phyloP scores from a whole-genome alignment of 2,797 vertebrate genomes.

The Schizopygopsis pylzovi region DNA sequence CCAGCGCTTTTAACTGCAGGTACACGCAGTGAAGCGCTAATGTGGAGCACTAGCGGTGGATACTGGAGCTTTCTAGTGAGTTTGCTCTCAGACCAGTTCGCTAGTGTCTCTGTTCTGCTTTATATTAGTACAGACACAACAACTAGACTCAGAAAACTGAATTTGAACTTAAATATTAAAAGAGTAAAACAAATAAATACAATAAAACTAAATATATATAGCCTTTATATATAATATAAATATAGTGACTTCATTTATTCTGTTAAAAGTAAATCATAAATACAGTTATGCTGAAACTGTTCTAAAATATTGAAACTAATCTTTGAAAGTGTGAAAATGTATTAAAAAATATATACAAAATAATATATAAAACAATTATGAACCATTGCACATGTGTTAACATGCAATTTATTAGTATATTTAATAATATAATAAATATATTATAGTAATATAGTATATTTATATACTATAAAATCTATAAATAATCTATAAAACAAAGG shows the following conservation, averaged over 20 bases:
- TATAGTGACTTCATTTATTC: neutral
- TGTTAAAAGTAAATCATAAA: neutral
- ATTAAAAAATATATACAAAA: too few relatives aligned
- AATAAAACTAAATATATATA: neutral
- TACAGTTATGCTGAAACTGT: neutral
- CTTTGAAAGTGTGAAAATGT: too few relatives aligned
- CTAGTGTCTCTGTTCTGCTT: neutral
- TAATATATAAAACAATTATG: too few relatives aligned
- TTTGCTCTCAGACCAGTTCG: neutral
- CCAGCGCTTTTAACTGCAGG: neutral
- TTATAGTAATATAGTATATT: too few relatives aligned
- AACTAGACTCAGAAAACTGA: neutral
- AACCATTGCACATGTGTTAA: too few relatives aligned
- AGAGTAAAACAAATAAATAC: neutral
- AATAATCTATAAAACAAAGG: too few relatives aligned
- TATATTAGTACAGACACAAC: neutral
- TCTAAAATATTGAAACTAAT: neutral
- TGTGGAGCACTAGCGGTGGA: neutral
- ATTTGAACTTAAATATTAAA: neutral
- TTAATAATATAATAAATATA: neutral
- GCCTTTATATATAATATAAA: neutral
- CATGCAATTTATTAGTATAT: neutral
- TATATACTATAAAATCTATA: too few relatives aligned
- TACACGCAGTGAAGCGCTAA: neutral
- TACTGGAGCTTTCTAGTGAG: neutral